These are phyloP conservation scores for Achatina immaculata DNA, from an alignment of 1,140 invertebrate genomes.

Conservation along the genomic window DNA sequence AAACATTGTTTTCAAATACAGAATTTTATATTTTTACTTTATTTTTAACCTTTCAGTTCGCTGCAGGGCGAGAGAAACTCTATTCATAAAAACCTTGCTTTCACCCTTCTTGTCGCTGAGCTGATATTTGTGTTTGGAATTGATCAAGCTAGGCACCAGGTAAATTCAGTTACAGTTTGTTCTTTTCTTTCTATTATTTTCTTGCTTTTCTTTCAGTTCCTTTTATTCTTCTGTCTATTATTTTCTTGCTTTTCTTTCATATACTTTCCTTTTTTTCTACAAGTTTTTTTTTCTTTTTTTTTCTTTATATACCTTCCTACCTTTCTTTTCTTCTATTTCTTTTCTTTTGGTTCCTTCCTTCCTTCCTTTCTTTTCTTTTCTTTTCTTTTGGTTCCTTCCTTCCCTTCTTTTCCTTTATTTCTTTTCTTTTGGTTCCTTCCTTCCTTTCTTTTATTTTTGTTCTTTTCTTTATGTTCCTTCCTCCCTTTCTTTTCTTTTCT, in stretches of 20 bases:
- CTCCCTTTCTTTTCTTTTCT: background rate
- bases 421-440: background rate
- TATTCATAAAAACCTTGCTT: slow-evolving; percentile 91
- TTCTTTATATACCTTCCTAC: too few relatives aligned
- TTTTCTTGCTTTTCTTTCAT: too few relatives aligned
- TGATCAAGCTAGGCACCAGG: slow-evolving; percentile 66
- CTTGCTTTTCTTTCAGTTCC: too few relatives aligned
- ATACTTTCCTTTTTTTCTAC: too few relatives aligned
- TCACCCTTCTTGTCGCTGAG: slow-evolving; percentile 92
- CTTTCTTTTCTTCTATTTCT: too few relatives aligned
- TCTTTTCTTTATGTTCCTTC: background rate
- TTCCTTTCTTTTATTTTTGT: background rate
- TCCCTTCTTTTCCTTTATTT: background rate
- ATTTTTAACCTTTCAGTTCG: slow-evolving; percentile 73
- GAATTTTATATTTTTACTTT: background rate
- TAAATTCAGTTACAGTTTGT: slow-evolving; percentile 39
- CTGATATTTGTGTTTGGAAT: slow-evolving; percentile 92
- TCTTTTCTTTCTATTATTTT: too few relatives aligned
- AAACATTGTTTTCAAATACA: background rate
- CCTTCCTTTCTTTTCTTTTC: background rate
- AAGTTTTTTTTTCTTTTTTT: too few relatives aligned
- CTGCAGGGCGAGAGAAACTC: slow-evolving; percentile 77
- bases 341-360: background rate
- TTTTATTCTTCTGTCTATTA: too few relatives aligned
- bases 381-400: background rate